These are phyloP conservation scores for Elgaria multicarinata DNA, from an alignment of 2,113 vertebrate genomes.

Conservation along the genomic window DNA sequence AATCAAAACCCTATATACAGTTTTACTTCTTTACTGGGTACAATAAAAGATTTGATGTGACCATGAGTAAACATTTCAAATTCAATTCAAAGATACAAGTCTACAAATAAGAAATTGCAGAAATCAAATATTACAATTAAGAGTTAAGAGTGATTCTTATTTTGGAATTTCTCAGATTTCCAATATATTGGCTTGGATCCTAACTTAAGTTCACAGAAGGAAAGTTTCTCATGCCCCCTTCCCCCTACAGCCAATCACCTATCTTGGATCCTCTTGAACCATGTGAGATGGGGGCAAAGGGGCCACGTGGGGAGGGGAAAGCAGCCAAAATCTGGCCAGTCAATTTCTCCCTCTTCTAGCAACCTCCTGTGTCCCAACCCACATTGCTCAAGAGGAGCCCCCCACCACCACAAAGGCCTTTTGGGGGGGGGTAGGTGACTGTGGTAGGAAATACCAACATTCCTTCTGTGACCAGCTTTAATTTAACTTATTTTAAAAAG, in stretches of 20 bases:
- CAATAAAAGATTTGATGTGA: conserved; percentile 18
- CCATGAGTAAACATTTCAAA: conserved; percentile 30
- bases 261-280: background rate
- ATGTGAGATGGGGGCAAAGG: background rate
- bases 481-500: background rate
- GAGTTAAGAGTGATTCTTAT: conserved; percentile 1
- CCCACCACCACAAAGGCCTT: background rate
- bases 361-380: background rate
- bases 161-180: background rate
- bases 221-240: background rate
- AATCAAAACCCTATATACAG: conserved; percentile 8
- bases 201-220: background rate
- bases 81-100: conserved; percentile 31
- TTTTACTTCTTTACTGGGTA: conserved; percentile 45
- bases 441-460: background rate
- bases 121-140: conserved; percentile 15
- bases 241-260: background rate
- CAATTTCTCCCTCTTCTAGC: background rate
- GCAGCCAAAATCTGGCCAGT: background rate
- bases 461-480: background rate
- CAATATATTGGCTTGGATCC: background rate
- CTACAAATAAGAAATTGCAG: background rate
- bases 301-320: background rate
- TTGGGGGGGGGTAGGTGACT: background rate
- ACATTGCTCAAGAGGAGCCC: background rate